These are phyloP conservation scores for Sebastes hopkinsi DNA, from an alignment of 2,797 vertebrate species.

Conservation along the genomic window DNA sequence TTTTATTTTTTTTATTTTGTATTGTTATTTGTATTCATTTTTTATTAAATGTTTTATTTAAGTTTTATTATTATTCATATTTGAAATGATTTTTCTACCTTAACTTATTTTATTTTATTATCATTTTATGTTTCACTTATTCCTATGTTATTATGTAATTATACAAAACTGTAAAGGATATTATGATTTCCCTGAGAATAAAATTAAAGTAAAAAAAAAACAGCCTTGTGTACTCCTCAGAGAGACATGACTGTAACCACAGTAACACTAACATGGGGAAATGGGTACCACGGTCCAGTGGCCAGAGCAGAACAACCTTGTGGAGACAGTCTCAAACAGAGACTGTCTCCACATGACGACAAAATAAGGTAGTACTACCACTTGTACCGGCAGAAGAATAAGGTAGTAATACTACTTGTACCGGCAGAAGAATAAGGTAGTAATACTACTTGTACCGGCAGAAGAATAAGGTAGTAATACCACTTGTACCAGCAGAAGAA, in stretches of 20 bases:
- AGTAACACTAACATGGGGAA: slow-evolving; percentile 60
- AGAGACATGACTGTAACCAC: slow-evolving; percentile 70
- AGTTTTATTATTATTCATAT: no score
- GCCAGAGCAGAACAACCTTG: slow-evolving; percentile 11
- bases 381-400: neutral
- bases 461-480: neutral
- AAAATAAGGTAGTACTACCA: neutral
- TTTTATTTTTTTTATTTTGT: neutral
- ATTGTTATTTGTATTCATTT: neutral
- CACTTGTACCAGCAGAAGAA: no score
- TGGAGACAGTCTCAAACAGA: slow-evolving; percentile 14
- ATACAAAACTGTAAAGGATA: no score
- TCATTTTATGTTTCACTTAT: no score
- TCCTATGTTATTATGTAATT: no score
- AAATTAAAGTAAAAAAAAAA: no score
- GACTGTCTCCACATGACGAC: slow-evolving; percentile 5
- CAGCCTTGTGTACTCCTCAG: slow-evolving; percentile 33
- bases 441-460: neutral
- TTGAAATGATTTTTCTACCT: no score
- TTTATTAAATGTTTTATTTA: neutral
- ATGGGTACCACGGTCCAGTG: neutral
- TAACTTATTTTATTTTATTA: no score
- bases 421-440: neutral
- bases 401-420: no score
- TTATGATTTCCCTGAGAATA: no score